These are phyloP conservation scores for Aurelia sp. DNA, from an alignment of 30 jellyfish, hydroid and myxozoan genomes.

Conservation along the genomic window DNA sequence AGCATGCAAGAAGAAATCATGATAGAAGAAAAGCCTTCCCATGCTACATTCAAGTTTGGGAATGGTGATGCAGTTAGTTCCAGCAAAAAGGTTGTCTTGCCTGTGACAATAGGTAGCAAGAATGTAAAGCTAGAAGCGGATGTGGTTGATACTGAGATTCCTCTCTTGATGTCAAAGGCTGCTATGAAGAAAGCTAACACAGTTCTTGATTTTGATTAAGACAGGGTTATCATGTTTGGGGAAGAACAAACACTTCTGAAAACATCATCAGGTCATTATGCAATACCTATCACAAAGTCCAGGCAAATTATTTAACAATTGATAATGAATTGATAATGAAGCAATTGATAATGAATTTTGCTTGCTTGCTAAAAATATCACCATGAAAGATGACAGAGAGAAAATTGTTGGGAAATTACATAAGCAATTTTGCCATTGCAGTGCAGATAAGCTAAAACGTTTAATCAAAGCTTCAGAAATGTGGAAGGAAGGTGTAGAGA, in stretches of 20 bases:
- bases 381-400: no score
- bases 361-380: neutral
- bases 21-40: slow-evolving; percentile 37
- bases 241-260: slow-evolving; percentile 1
- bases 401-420: slow-evolving; percentile 3
- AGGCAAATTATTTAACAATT: slow-evolving; percentile 17
- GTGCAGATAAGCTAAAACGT: slow-evolving; percentile 11
- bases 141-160: slow-evolving; percentile 66
- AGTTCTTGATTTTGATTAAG: slow-evolving; percentile 42
- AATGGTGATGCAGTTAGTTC: slow-evolving; percentile 39
- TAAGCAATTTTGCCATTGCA: slow-evolving; percentile 43
- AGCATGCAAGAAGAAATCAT: no score
- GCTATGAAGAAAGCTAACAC: slow-evolving; percentile 60
- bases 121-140: slow-evolving; percentile 19
- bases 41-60: slow-evolving; percentile 67
- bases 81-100: slow-evolving; percentile 14
- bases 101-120: slow-evolving; percentile 32
- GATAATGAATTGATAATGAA: no score
- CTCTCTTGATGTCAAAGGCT: slow-evolving; percentile 32
- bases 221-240: slow-evolving; percentile 44
- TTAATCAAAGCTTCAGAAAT: slow-evolving; percentile 11
- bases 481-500: neutral
- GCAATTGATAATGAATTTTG: slow-evolving; percentile 35
- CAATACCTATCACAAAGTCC: slow-evolving; percentile 31
- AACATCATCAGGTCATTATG: slow-evolving; percentile 56